Evolutionary conservation across 2,113 vertebrate genomes (phyloP), one percentile per base, ranked within the genome.

Genomic region (Zosterops borbonicus): DNA sequence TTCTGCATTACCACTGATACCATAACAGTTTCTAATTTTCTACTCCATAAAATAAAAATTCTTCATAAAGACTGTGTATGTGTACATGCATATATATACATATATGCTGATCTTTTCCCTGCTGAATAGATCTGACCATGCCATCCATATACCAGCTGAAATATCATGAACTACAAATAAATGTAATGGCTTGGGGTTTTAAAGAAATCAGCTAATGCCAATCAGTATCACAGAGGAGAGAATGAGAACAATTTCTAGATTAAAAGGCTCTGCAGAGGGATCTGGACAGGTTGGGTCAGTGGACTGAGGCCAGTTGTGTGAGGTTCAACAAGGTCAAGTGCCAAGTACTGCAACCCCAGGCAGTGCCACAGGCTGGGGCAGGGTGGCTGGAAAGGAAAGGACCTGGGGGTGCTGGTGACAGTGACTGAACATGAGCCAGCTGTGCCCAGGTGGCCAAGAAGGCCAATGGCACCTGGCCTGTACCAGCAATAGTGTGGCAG

Each of bases 381-480:
- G 52, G 25, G 63, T 41, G 14, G 24, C 47, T 47, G 78, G 55
- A 55, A 62, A 76, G 41, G 42, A 90, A 42, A 76, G 25, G 29
- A 35, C 4, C 20, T 39, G 53, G 39, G 15, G 11, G 1, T 46
- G 24, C n/a, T 53, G 28, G 9, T n/a, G n/a, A 53, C 29, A 47
- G 29, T 0, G 0, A 1, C 20, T 68, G 28, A 55, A 35, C 24
- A 31, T 4, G 6, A 60, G 39, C 20, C 62, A 76, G 69, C 1
- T 22, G 29, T 68, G 70, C n/a, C 8, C 35, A 35, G 41, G n/a
- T 5, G 47, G 13, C 41, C 55, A 62, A 53, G 21, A 35, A 35
- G 11, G 6, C 21, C 41, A 53, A 2, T 0, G 21, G 17, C 47
- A 41, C 4, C 63, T 62, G 62, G 29, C 13, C 1, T 41, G 20